Conservation (phyloP, 2,113 vertebrate species). For the Scytalopus superciliaris region DNA sequence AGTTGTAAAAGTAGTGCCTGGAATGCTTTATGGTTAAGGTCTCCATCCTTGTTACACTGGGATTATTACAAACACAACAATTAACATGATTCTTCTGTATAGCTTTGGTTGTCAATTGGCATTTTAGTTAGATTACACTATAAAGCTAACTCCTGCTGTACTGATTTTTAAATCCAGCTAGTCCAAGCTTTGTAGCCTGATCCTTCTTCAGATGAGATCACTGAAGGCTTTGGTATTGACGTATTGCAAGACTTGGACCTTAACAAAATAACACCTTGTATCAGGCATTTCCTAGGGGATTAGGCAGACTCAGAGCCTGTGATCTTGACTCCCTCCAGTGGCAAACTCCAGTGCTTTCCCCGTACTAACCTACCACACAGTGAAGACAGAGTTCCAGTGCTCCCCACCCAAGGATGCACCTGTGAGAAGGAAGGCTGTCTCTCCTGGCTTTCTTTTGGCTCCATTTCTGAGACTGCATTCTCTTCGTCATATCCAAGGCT, state of each 20-base stretch:
- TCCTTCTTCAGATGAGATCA: neutral
- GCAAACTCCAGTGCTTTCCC: neutral
- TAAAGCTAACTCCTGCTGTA: neutral
- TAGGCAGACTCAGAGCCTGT: neutral
- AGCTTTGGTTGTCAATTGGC: neutral
- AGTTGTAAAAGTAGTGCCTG: slow-evolving; percentile 67
- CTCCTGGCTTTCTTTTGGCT: neutral
- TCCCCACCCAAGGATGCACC: neutral
- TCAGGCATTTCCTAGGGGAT: neutral
- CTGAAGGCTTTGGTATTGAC: neutral
- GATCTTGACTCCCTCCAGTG: slow-evolving; percentile 30
- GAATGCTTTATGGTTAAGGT: slow-evolving; percentile 46
- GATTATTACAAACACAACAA: neutral
- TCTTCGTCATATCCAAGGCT: neutral
- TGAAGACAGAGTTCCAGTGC: neutral
- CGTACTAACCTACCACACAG: accelerated
- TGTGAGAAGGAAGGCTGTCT: neutral
- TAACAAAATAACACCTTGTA: neutral
- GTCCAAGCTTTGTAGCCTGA: neutral
- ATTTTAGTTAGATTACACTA: neutral
- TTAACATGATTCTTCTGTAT: neutral
- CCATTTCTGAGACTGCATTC: neutral
- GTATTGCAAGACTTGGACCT: neutral
- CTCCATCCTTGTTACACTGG: neutral
- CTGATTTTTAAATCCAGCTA: neutral